phyloP scores from a whole-genome alignment of 1,140 invertebrate species.

The Neodiprion virginianus region DNA sequence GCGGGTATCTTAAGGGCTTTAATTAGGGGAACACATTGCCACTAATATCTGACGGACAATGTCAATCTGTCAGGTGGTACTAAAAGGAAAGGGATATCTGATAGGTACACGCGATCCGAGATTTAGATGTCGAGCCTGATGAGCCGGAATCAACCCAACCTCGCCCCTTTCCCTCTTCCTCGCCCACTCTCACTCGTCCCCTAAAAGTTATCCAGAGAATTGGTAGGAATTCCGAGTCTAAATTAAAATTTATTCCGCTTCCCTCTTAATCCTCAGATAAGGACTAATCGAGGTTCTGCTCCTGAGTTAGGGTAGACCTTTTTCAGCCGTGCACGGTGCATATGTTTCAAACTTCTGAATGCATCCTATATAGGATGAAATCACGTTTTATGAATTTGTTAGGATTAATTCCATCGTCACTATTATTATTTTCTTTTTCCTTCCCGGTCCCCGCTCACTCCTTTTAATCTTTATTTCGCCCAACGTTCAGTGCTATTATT shows the following conservation, averaged over 20 bases:
- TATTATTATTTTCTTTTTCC: too few species aligned
- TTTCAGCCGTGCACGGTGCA: too few species aligned
- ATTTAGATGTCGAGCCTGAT: slow-evolving; percentile 58
- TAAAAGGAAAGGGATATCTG: slow-evolving; percentile 51
- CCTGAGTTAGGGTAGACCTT: too few species aligned
- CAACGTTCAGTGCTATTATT: too few species aligned
- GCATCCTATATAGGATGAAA: too few species aligned
- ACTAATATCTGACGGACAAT: slow-evolving; percentile 57
- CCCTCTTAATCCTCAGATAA: slow-evolving; percentile 45
- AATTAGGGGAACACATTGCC: slow-evolving; percentile 61
- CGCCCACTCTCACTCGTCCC: slow-evolving; percentile 19
- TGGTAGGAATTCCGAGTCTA: slow-evolving; percentile 30
- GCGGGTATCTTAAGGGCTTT: slow-evolving; percentile 32
- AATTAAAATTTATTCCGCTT: slow-evolving; percentile 49
- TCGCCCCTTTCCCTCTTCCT: slow-evolving; percentile 32
- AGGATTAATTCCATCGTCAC: too few species aligned
- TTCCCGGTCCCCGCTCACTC: too few species aligned
- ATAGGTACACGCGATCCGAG: slow-evolving; percentile 49
- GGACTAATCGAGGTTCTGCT: slow-evolving; percentile 2
- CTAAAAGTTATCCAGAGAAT: slow-evolving; percentile 22
- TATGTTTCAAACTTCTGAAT: too few species aligned
- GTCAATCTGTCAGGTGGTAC: slow-evolving; percentile 55
- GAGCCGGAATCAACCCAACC: slow-evolving; percentile 51
- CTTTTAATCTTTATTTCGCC: too few species aligned
- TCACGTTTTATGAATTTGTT: too few species aligned